A percentile compares a stretch with the other conserved stretches of the same genome.
Evolutionary conservation across 2,113 vertebrate species (phyloP).

Genomic region (Esox niger): DNA sequence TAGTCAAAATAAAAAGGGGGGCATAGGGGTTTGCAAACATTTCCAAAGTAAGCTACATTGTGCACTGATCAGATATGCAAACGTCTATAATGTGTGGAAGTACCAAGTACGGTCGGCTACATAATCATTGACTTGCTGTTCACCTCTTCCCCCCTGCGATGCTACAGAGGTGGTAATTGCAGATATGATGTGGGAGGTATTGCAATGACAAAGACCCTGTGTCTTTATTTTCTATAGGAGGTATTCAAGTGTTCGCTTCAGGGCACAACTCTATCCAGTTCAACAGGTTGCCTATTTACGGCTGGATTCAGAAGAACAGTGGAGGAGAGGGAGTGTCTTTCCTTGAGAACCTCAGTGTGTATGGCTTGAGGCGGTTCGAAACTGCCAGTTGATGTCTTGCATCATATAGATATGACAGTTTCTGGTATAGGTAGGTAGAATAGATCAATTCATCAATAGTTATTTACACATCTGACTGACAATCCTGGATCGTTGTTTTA

Average conservation of each 20-base stretch:
- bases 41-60: neutral
- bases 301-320: neutral
- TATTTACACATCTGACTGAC: too few relatives aligned
- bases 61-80: neutral
- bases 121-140: neutral
- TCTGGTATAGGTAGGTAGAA: too few relatives aligned
- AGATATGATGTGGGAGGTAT: neutral
- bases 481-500: too few relatives aligned
- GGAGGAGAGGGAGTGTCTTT: neutral
- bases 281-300: neutral
- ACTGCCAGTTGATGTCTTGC: neutral
- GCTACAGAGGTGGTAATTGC: neutral
- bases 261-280: slow-evolving; percentile 4
- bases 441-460: too few relatives aligned
- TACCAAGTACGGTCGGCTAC: too few relatives aligned
- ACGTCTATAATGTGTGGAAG: neutral
- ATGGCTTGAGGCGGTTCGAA: neutral
- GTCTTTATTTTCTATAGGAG: neutral
- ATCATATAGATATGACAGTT: too few relatives aligned
- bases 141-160: neutral
- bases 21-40: neutral
- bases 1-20: slow-evolving; percentile 12
- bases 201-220: neutral
- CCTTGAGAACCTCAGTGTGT: neutral
- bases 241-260: slow-evolving; percentile 6